Percentiles rank a stretch among this genome's conserved stretches.
phyloP scores from a whole-genome alignment of 2,888 invertebrate species.

The Dolomedes plantarius region DNA sequence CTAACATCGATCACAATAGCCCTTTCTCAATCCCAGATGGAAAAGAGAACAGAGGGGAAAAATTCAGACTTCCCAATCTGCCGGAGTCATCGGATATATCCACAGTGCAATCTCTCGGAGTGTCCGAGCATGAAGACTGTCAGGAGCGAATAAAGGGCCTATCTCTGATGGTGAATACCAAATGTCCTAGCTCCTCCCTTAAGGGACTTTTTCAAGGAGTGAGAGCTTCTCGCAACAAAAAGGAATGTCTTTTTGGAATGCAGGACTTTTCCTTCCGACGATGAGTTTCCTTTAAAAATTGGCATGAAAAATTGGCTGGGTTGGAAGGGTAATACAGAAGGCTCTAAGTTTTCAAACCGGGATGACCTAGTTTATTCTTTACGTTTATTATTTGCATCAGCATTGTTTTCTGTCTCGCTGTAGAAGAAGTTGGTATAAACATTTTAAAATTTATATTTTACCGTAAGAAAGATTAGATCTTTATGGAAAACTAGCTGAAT shows the following conservation, averaged over 20 bases:
- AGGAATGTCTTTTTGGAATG: neutral
- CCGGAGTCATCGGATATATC: neutral
- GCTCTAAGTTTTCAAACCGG: too few species aligned
- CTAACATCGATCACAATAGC: too few species aligned
- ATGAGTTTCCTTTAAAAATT: neutral
- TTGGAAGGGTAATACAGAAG: too few species aligned
- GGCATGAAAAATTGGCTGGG: neutral
- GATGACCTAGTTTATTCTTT: too few species aligned
- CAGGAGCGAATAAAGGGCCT: neutral
- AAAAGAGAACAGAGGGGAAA: neutral
- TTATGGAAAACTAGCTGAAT: too few species aligned
- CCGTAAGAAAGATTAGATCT: too few species aligned
- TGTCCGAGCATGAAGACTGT: conserved; percentile 5
- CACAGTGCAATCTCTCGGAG: neutral
- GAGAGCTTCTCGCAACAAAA: neutral
- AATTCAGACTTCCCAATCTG: neutral
- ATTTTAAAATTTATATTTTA: too few species aligned
- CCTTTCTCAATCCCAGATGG: too few species aligned
- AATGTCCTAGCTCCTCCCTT: neutral
- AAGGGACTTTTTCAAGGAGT: neutral
- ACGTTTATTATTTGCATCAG: too few species aligned
- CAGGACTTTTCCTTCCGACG: neutral
- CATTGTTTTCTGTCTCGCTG: too few species aligned
- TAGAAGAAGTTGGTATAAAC: too few species aligned
- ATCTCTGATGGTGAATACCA: neutral